These are phyloP conservation scores for Mycalesis mineus DNA, from an alignment of 2,888 invertebrate genomes.

Conservation along the genomic window DNA sequence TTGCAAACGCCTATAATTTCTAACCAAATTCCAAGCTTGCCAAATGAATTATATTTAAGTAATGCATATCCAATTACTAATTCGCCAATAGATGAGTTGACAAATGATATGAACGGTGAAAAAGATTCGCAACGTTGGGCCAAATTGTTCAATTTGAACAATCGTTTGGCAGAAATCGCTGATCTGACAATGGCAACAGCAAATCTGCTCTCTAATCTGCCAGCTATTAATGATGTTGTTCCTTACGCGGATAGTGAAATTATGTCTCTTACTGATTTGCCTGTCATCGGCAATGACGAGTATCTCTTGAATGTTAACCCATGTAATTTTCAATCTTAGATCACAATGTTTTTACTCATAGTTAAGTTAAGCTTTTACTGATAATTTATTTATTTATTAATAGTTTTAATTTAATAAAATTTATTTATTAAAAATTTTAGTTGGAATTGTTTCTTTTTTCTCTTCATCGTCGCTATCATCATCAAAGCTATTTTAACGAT, in stretches of 20 bases:
- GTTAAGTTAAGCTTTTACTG: background rate
- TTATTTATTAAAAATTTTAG: background rate
- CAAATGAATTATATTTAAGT: background rate
- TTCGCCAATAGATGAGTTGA: background rate
- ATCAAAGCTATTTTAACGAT: too few species aligned
- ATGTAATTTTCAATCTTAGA: background rate
- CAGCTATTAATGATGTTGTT: background rate
- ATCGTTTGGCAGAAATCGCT: constrained; percentile 14
- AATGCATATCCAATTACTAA: background rate
- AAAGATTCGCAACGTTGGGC: background rate
- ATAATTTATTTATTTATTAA: background rate
- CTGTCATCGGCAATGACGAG: background rate
- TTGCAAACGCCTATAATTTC: background rate
- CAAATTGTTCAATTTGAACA: constrained; percentile 10
- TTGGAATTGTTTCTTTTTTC: too few species aligned
- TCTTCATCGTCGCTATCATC: too few species aligned
- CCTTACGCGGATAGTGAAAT: background rate
- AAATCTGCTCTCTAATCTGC: constrained; percentile 16
- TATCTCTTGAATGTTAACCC: background rate
- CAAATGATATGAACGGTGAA: background rate
- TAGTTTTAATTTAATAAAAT: background rate
- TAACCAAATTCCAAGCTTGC: constrained; percentile 1
- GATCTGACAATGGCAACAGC: constrained; percentile 15
- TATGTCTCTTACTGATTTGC: constrained; percentile 8
- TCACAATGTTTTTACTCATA: background rate